Conservation (phyloP, 1,140 invertebrate species). For the Lysiphlebus fabarum region DNA sequence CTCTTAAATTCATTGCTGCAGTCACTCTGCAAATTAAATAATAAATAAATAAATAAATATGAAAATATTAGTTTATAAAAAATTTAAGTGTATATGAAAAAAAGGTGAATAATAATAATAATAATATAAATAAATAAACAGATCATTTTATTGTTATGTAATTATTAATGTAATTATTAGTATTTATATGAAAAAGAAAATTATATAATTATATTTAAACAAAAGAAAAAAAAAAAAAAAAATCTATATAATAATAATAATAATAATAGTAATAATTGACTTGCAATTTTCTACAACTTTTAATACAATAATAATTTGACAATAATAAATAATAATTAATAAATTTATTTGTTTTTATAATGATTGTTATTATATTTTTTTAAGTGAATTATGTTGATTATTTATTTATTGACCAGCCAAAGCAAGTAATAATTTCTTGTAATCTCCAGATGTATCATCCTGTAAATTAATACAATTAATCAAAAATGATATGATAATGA, state of each 20-base stretch:
- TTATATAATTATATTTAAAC: conserved; percentile 17
- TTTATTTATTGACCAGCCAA: conserved; percentile 68
- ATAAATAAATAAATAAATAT: conserved; percentile 23
- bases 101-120: not conserved
- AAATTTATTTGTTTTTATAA: conserved; percentile 11
- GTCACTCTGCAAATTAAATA: conserved; percentile 51
- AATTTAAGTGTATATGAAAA: conserved; percentile 1
- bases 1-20: conserved; percentile 60
- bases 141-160: too few relatives aligned
- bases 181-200: conserved; percentile 10
- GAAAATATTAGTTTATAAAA: conserved; percentile 1
- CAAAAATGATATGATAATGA: not conserved
- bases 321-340: conserved; percentile 28
- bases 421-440: conserved; percentile 83
- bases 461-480: conserved; percentile 57
- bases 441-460: conserved; percentile 89
- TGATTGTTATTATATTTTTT: not conserved
- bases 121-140: conserved; percentile 1
- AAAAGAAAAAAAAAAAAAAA: not conserved
- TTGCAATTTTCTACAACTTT: not conserved
- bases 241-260: too few relatives aligned
- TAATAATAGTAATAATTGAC: too few relatives aligned
- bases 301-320: too few relatives aligned
- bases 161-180: too few relatives aligned
- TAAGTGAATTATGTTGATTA: not conserved